Evolutionary conservation across 2,888 invertebrate species (phyloP), one percentile per base, ranked within the genome.

Genomic region (Sabatieria punctata): DNA sequence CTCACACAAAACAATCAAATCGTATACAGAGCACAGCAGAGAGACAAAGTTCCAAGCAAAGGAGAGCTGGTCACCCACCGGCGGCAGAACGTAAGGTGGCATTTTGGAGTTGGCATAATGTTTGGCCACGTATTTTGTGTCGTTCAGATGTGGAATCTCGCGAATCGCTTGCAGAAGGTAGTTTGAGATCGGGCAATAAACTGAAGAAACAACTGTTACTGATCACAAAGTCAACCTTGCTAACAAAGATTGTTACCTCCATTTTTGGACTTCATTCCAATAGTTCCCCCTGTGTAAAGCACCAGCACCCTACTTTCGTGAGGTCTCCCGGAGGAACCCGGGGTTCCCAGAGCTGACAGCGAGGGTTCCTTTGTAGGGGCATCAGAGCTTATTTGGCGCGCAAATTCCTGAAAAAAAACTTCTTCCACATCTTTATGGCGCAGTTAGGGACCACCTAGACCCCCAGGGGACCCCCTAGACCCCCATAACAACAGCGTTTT

Each of bases 201-300:
- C 89, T 91, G 65, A 18, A 69, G 69, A 47, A 51, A 52, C 54
- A n/a, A n/a, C n/a, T n/a, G n/a, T n/a, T n/a, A n/a, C n/a, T n/a
- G n/a, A n/a, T n/a, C n/a, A n/a, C n/a, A 13, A 13, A 39, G n/a
- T 13, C 11, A 8, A 30, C 30, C 8, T 30, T 30, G 11, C 15
- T 30, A 30, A n/a, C n/a, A n/a, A n/a, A n/a, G n/a, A n/a, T n/a
- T n/a, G n/a, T n/a, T 53, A 83, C 86, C 81, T 68, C 82, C 72
- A n/a, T 74, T 71, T 60, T 82, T 81, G 52, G 78, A 75, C 57
- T 80, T 74, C 93, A 95, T 95, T 39, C 93, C 93, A 60, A 95
- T 91, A 0, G 93, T 95, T 2, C 93, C 93, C 1, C 93, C 93
- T 0, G 89, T 88, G 63, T 89, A 93, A 26, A 95, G 72, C 30